A percentile compares a stretch with the other conserved stretches of the same genome.
Evolutionary conservation across 2,888 invertebrate genomes (phyloP).

Genomic region (Trissonchulus latispiculum): DNA sequence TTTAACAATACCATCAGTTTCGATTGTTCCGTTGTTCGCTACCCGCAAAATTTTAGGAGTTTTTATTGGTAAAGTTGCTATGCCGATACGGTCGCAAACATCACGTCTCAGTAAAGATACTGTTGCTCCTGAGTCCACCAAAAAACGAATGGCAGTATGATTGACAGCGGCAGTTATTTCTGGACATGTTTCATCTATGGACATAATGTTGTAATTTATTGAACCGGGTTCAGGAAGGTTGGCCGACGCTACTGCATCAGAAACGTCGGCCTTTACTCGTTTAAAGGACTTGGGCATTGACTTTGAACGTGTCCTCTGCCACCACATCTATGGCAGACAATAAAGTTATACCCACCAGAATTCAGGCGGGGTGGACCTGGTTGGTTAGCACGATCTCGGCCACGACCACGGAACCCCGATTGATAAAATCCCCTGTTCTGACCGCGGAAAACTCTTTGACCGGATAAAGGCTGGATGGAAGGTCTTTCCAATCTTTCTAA

Average conservation of each 20-base stretch:
- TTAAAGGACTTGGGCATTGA: neutral
- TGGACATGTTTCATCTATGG: neutral
- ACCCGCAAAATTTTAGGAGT: neutral
- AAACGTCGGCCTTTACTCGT: neutral
- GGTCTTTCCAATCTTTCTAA: neutral
- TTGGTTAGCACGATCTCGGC: neutral
- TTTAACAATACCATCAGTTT: neutral
- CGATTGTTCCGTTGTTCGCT: neutral
- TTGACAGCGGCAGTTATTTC: neutral
- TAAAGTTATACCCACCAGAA: neutral
- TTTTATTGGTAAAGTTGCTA: neutral
- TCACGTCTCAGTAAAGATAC: neutral
- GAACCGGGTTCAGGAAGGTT: neutral
- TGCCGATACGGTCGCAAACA: neutral
- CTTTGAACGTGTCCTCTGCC: neutral
- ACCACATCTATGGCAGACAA: neutral
- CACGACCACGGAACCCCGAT: neutral
- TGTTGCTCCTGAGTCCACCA: neutral
- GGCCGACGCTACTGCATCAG: neutral
- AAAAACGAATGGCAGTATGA: neutral
- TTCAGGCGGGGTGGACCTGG: neutral
- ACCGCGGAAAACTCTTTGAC: neutral
- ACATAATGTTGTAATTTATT: neutral
- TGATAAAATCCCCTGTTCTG: neutral
- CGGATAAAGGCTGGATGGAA: neutral